Conservation (phyloP, 2,888 invertebrate genomes). For the Diogma glabrata region DNA sequence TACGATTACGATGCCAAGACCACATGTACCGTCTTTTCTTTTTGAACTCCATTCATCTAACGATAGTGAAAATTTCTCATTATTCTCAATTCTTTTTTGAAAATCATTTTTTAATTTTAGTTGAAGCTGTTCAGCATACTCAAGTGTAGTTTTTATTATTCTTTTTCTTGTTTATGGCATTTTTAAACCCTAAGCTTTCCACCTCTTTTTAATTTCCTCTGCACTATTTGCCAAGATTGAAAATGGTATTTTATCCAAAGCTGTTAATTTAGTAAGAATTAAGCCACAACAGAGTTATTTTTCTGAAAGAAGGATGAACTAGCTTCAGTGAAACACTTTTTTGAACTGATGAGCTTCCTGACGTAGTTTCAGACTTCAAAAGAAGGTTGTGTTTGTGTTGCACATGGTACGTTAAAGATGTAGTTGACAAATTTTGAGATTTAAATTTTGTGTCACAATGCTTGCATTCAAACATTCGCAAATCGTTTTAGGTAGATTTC, state of each 20-base stretch:
- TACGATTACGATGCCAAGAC: background rate
- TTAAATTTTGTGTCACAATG: background rate
- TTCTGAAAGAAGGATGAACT: background rate
- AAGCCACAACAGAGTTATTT: background rate
- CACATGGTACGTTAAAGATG: background rate
- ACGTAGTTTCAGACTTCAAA: background rate
- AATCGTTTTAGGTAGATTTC: too few relatives aligned
- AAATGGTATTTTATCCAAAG: background rate
- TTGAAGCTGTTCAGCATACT: background rate
- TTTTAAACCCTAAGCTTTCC: background rate
- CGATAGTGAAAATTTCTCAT: conserved; percentile 3
- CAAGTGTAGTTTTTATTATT: conserved; percentile 5
- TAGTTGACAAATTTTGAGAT: conserved; percentile 2
- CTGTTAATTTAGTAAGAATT: conserved; percentile 3
- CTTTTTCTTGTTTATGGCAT: background rate
- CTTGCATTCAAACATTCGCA: background rate
- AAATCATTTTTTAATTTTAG: conserved; percentile 2
- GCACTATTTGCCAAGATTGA: background rate
- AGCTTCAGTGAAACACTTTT: background rate
- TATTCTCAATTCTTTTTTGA: background rate
- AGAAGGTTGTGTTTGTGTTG: conserved; percentile 1
- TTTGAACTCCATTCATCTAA: background rate
- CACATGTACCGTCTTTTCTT: background rate
- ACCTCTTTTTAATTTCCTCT: background rate
- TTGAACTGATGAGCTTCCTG: background rate